These are phyloP conservation scores for Calycopis cecrops DNA, from an alignment of 1,140 invertebrate species.

Conservation along the genomic window DNA sequence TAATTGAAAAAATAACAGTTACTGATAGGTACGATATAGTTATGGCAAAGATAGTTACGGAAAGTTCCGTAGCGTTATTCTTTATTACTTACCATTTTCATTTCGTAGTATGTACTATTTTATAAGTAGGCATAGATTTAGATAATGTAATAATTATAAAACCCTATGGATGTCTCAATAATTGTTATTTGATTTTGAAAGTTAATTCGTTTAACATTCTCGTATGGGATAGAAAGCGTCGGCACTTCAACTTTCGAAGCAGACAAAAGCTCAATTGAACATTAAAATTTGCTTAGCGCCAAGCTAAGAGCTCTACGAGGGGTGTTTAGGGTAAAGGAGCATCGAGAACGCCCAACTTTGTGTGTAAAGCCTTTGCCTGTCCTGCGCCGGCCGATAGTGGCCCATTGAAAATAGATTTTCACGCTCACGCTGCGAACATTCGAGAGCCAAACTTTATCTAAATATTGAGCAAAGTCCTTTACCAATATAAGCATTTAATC, in stretches of 20 bases:
- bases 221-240: background rate
- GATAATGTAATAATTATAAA: too few relatives aligned
- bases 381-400: conserved; percentile 62
- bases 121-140: too few relatives aligned
- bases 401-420: conserved; percentile 72
- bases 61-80: too few relatives aligned
- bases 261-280: conserved; percentile 66
- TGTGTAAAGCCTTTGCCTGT: conserved; percentile 55
- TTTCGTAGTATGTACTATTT: too few relatives aligned
- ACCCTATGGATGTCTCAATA: too few relatives aligned
- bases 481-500: conserved; percentile 17
- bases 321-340: conserved; percentile 50
- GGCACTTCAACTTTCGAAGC: conserved; percentile 1
- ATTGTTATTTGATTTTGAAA: too few relatives aligned
- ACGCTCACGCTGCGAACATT: conserved; percentile 54
- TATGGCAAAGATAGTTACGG: too few relatives aligned
- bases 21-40: too few relatives aligned
- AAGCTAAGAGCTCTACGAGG: conserved; percentile 48
- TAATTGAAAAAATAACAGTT: too few relatives aligned
- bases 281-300: conserved; percentile 68
- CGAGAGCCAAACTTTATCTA: conserved; percentile 56
- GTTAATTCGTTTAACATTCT: too few relatives aligned
- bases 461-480: conserved; percentile 38
- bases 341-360: conserved; percentile 54
- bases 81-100: too few relatives aligned